A percentile compares a stretch with the other conserved stretches of the same genome.
phyloP scores from a whole-genome alignment of 1,140 invertebrate species.

The Panagrolaimus sp. region DNA sequence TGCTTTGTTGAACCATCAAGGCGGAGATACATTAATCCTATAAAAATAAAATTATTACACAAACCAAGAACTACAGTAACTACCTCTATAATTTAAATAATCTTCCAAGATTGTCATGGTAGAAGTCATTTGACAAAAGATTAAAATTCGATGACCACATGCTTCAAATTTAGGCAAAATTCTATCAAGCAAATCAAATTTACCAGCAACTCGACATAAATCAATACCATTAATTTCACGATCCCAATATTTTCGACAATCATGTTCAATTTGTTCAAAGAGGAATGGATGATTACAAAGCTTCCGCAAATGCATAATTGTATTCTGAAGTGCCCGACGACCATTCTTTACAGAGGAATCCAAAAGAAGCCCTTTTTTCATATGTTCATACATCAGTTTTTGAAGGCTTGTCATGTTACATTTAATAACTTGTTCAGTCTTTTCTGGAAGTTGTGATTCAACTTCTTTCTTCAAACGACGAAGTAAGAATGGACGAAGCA shows the following conservation, averaged over 20 bases:
- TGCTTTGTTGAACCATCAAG: conserved; percentile 95
- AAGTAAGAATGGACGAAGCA: conserved; percentile 87
- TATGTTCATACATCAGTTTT: conserved; percentile 83
- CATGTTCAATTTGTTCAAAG: conserved; percentile 96
- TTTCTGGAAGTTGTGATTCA: conserved; percentile 94
- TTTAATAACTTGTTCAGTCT: conserved; percentile 94
- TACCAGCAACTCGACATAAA: conserved; percentile 84
- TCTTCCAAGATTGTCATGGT: conserved; percentile 99
- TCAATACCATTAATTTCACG: conserved; percentile 66
- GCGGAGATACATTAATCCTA: conserved; percentile 63
- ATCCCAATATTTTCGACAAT: conserved; percentile 62
- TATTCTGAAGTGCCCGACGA: conserved; percentile 97
- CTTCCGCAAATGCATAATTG: conserved; percentile 93
- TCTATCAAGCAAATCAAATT: conserved; percentile 92
- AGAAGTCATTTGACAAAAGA: conserved; percentile 99
- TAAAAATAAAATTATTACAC: not conserved
- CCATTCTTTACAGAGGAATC: conserved; percentile 68
- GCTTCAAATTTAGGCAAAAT: conserved; percentile 90
- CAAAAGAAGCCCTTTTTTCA: conserved; percentile 67
- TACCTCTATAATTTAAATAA: conserved; percentile 80
- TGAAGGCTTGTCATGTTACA: conserved; percentile 97
- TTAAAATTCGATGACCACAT: conserved; percentile 80
- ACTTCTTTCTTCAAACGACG: conserved; percentile 95
- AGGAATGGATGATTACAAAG: conserved; percentile 99
- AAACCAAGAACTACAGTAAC: conserved; percentile 51